A percentile compares a stretch with the other conserved stretches of the same genome.
Evolutionary conservation across 2,113 vertebrate species (phyloP).

Genomic region (Peromyscus leucopus): DNA sequence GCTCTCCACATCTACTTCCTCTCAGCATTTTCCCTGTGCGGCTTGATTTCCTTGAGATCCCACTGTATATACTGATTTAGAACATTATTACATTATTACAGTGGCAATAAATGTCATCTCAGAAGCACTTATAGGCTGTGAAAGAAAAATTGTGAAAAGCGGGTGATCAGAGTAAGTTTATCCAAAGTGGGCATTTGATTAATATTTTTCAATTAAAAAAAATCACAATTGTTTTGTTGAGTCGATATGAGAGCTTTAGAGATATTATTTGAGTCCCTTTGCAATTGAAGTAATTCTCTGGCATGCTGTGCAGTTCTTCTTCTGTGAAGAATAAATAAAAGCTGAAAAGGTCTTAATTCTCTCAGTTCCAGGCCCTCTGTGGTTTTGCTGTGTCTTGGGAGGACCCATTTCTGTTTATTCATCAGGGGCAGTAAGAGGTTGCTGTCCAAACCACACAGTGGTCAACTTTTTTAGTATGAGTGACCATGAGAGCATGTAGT

Average conservation of each 20-base stretch:
- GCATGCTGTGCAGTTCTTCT: background rate
- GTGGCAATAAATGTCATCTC: constrained; percentile 29
- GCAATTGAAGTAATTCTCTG: constrained; percentile 21
- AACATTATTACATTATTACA: constrained; percentile 22
- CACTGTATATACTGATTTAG: background rate
- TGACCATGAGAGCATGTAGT: background rate
- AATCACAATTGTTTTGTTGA: constrained; percentile 26
- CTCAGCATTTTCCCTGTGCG: background rate
- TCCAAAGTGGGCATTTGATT: constrained; percentile 50
- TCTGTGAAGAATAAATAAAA: background rate
- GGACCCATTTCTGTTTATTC: background rate
- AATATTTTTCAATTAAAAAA: constrained; percentile 60
- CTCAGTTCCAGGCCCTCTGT: background rate
- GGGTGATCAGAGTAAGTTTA: constrained; percentile 50
- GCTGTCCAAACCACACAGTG: background rate
- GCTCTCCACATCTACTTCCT: constrained; percentile 9
- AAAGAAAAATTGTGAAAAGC: constrained; percentile 30
- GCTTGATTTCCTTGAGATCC: constrained; percentile 45
- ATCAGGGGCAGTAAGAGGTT: background rate
- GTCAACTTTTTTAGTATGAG: background rate
- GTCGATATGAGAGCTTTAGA: constrained; percentile 59
- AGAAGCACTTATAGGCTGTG: constrained; percentile 39
- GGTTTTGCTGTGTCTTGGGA: background rate
- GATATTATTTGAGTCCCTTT: constrained; percentile 20
- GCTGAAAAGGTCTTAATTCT: background rate